Percentiles rank a stretch among this genome's conserved stretches.
phyloP scores from a whole-genome alignment of 2,113 vertebrate species.

The Megalops atlanticus region DNA sequence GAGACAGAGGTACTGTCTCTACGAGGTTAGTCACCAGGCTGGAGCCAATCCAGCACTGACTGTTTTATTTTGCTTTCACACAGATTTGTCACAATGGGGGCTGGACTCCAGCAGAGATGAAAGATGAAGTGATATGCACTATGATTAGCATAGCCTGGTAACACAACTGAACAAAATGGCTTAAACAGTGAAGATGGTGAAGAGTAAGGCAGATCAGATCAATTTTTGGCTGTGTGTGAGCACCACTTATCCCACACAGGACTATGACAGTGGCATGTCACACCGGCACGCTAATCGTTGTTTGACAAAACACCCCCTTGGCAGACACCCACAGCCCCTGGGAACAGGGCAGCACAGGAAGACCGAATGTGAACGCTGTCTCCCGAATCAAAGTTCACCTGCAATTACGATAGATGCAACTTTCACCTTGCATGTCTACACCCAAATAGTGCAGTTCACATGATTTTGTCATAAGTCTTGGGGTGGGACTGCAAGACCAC shows the following conservation, averaged over 20 bases:
- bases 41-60: neutral
- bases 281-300: neutral
- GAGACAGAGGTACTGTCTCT: neutral
- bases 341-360: neutral
- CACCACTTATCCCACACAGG: too few species aligned
- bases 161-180: neutral
- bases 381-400: too few species aligned
- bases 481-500: too few species aligned
- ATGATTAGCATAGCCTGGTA: neutral
- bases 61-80: neutral
- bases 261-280: neutral
- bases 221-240: neutral
- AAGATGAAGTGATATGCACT: neutral
- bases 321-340: neutral
- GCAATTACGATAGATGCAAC: too few species aligned
- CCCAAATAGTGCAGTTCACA: too few species aligned
- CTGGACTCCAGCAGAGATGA: constrained; percentile 7
- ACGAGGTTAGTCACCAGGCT: neutral
- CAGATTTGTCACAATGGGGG: neutral
- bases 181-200: neutral
- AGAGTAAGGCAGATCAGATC: neutral
- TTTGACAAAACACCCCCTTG: neutral
- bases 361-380: too few species aligned
- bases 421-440: neutral
- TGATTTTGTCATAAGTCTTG: too few species aligned